Percentiles rank a stretch among this genome's conserved stretches.
These are phyloP conservation scores for Agriopis aurantiaria DNA, from an alignment of 2,888 invertebrate genomes.

Conservation along the genomic window DNA sequence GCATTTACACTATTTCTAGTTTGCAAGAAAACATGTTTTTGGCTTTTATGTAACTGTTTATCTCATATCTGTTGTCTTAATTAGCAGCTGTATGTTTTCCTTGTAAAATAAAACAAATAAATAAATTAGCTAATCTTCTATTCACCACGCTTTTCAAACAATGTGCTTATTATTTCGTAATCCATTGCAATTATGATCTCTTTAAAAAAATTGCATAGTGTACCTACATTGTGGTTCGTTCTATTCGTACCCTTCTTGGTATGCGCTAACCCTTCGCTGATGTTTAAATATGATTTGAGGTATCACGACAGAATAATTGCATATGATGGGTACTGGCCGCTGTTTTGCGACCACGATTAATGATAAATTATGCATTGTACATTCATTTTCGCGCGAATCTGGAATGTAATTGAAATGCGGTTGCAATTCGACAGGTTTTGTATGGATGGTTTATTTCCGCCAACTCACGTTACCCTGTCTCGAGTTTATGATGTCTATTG, in stretches of 20 bases:
- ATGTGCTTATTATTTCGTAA: not conserved
- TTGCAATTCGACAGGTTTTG: not conserved
- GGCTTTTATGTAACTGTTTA: too few species aligned
- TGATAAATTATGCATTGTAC: constrained; percentile 59
- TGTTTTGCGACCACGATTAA: constrained; percentile 52
- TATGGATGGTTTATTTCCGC: not conserved
- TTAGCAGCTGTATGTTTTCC: too few species aligned
- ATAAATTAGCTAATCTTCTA: too few species aligned
- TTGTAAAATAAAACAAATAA: too few species aligned
- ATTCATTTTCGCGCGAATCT: constrained; percentile 46
- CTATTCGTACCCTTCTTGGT: constrained; percentile 35
- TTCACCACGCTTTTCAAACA: not conserved
- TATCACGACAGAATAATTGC: constrained; percentile 63
- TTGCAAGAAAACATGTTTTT: too few species aligned
- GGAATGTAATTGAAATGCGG: not conserved
- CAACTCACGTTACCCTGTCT: too few species aligned
- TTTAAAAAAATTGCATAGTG: constrained; percentile 1
- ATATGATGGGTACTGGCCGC: constrained; percentile 47
- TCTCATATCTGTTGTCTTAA: too few species aligned
- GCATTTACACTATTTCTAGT: too few species aligned
- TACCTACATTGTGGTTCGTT: not conserved
- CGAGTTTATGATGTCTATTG: too few species aligned
- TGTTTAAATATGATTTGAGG: constrained; percentile 53
- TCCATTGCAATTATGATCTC: constrained; percentile 7
- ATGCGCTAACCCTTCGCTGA: constrained; percentile 41